A percentile compares a stretch with the other conserved stretches of the same genome.
These are phyloP conservation scores for Ylistrum balloti DNA, from an alignment of 1,140 invertebrate species.

Conservation along the genomic window DNA sequence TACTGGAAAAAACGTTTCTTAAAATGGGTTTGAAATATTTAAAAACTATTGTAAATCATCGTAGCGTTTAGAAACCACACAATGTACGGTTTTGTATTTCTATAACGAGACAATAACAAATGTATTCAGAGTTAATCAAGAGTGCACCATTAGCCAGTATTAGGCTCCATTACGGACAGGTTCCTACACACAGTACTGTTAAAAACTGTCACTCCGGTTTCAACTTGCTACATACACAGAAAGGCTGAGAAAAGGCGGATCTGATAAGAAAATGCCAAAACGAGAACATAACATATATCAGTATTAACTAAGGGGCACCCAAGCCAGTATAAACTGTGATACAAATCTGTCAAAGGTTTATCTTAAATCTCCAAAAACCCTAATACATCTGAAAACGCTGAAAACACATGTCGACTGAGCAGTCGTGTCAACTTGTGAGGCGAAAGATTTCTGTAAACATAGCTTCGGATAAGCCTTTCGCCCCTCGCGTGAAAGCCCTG, in stretches of 20 bases:
- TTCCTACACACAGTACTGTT: neutral
- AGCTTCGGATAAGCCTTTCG: neutral
- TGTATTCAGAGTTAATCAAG: slow-evolving; percentile 2
- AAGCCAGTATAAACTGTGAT: slow-evolving; percentile 30
- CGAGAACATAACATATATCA: neutral
- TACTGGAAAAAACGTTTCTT: slow-evolving; percentile 26
- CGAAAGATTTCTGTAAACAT: neutral
- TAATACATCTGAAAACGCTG: slow-evolving; percentile 7
- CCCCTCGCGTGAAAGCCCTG: neutral
- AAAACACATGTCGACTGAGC: neutral
- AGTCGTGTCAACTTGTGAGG: neutral
- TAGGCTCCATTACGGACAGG: neutral
- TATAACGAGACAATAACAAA: neutral
- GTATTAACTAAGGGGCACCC: neutral
- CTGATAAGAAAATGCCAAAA: slow-evolving; percentile 9
- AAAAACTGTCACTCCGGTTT: neutral
- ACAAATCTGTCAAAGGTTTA: slow-evolving; percentile 25
- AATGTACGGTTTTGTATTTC: neutral
- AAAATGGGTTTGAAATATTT: neutral
- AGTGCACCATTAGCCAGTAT: neutral
- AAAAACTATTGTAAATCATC: neutral
- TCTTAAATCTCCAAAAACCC: neutral
- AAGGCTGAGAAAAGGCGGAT: neutral
- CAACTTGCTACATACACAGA: slow-evolving; percentile 20
- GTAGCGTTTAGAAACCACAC: neutral